phyloP scores from a whole-genome alignment of 2,797 vertebrate genomes.

The Heteromormyrus szaboi region DNA sequence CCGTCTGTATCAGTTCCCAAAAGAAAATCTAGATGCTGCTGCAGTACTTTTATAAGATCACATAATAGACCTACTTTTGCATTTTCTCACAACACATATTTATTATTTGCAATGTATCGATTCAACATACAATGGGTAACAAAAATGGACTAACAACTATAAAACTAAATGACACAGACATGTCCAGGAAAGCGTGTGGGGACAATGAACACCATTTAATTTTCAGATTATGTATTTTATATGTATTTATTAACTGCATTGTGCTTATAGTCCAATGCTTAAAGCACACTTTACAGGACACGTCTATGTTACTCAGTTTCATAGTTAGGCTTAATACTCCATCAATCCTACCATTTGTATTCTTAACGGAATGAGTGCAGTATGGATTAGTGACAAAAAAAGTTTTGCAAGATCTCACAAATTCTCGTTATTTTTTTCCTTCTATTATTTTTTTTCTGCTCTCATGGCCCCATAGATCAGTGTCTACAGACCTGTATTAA shows the following conservation, averaged over 20 bases:
- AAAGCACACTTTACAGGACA: neutral
- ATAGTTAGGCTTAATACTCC: neutral
- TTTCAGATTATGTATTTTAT: neutral
- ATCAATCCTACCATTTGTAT: neutral
- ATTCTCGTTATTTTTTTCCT: neutral
- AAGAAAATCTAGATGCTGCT: neutral
- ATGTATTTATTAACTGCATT: neutral
- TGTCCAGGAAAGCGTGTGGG: neutral
- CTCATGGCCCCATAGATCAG: neutral
- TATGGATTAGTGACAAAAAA: neutral
- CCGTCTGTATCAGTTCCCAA: neutral
- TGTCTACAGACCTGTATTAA: neutral
- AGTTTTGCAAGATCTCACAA: neutral
- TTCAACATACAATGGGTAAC: neutral
- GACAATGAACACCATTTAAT: neutral
- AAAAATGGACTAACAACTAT: neutral
- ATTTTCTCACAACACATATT: neutral
- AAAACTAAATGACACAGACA: neutral
- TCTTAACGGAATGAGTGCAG: neutral
- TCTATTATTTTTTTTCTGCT: neutral
- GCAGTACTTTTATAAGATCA: neutral
- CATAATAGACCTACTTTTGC: neutral
- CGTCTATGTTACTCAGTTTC: neutral
- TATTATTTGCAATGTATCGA: neutral
- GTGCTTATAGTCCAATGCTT: neutral